Conservation (phyloP, 2,888 invertebrate genomes). For the Spatulosminthurus flaviceps region DNA sequence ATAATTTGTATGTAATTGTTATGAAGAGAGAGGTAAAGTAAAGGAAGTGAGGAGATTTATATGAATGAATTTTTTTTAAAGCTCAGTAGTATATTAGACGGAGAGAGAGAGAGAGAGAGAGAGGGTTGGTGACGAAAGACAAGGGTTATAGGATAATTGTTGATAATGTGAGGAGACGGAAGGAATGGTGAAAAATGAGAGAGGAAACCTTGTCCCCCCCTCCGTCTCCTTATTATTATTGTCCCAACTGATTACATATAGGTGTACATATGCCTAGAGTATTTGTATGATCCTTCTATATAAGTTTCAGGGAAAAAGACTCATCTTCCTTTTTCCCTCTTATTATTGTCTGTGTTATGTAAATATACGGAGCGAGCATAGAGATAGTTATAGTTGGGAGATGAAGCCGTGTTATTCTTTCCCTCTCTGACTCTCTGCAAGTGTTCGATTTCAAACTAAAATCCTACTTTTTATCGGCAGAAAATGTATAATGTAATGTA, state of each 20-base stretch:
- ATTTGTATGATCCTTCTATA: too few relatives aligned
- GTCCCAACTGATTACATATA: too few relatives aligned
- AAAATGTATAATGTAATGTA: conserved; percentile 51
- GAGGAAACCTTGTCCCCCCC: not conserved
- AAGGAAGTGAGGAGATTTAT: too few relatives aligned
- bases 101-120: too few relatives aligned
- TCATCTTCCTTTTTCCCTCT: conserved; percentile 12
- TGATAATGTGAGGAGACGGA: conserved; percentile 1
- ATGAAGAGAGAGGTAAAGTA: too few relatives aligned
- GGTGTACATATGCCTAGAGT: too few relatives aligned
- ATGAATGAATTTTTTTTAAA: too few relatives aligned
- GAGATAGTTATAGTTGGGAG: not conserved
- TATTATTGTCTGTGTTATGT: too few relatives aligned
- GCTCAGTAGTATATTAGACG: too few relatives aligned
- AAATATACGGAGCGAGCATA: too few relatives aligned
- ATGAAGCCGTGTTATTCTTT: not conserved
- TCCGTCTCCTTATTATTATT: too few relatives aligned
- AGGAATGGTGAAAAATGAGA: not conserved
- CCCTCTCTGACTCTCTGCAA: conserved; percentile 3
- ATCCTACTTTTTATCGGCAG: conserved; percentile 56
- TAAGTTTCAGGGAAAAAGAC: not conserved
- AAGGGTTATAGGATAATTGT: not conserved
- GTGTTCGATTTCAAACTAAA: conserved; percentile 53
- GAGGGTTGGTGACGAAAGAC: not conserved
- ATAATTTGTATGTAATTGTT: too few relatives aligned